Conservation (phyloP, 1,140 invertebrate genomes). For the Bombyx mori region DNA sequence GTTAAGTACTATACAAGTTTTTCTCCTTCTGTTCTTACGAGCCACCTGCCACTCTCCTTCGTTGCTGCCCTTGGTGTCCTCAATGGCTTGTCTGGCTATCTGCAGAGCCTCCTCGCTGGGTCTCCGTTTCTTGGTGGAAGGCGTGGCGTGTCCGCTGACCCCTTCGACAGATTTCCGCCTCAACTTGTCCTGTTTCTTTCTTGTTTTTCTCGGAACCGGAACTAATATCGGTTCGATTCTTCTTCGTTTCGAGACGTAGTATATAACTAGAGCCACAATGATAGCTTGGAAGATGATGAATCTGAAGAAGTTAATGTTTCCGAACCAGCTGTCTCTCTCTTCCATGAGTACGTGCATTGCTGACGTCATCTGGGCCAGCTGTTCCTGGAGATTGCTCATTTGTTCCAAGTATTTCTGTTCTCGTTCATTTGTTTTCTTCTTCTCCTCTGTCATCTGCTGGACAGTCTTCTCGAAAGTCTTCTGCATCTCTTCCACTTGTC, state of each 20-base stretch:
- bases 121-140: constrained; percentile 72
- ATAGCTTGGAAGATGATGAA: constrained; percentile 58
- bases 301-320: constrained; percentile 72
- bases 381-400: constrained; percentile 72
- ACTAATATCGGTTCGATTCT: constrained; percentile 38
- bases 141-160: constrained; percentile 66
- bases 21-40: constrained; percentile 51
- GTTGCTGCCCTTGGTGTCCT: constrained; percentile 65
- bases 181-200: constrained; percentile 54
- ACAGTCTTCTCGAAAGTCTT: constrained; percentile 87
- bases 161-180: constrained; percentile 75
- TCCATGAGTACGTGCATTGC: constrained; percentile 73
- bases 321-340: constrained; percentile 77
- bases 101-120: constrained; percentile 85
- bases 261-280: constrained; percentile 45
- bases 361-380: constrained; percentile 73
- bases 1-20: constrained; percentile 51
- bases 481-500: constrained; percentile 96
- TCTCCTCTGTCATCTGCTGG: constrained; percentile 81
- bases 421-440: constrained; percentile 78
- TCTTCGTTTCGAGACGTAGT: constrained; percentile 47
- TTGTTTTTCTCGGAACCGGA: constrained; percentile 42
- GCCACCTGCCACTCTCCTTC: constrained; percentile 65
- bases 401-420: constrained; percentile 78
- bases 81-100: constrained; percentile 73